Percentiles rank a stretch among this genome's conserved stretches.
Conservation (phyloP, 2,113 vertebrate species). For the Psammodynastes pulverulentus region DNA sequence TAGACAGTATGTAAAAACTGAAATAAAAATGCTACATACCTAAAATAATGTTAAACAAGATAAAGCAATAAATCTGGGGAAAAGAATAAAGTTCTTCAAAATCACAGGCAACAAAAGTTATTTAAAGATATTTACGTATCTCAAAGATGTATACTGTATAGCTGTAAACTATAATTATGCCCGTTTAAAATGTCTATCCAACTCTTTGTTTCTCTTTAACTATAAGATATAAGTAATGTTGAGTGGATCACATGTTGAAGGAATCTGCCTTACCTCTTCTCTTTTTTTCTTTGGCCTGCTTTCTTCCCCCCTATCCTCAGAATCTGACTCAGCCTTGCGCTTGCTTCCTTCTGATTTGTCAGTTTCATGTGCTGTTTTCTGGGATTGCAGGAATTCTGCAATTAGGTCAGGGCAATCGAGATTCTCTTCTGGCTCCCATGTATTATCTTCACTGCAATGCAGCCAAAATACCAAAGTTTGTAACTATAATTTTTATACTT, state of each 20-base stretch:
- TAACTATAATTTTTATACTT: background rate
- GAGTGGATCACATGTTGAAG: too few species aligned
- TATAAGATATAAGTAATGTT: background rate
- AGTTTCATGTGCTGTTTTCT: constrained; percentile 84
- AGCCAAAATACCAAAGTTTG: background rate
- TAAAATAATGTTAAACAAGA: background rate
- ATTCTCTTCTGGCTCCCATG: constrained; percentile 98
- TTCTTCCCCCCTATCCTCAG: constrained; percentile 83
- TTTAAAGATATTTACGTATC: background rate
- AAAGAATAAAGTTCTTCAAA: background rate
- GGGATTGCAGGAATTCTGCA: constrained; percentile 91
- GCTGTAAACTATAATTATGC: background rate
- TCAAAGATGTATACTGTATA: background rate
- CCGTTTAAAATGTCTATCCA: background rate
- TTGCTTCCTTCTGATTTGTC: constrained; percentile 82
- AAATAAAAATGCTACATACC: background rate
- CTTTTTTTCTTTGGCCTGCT: constrained; percentile 95
- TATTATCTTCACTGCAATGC: constrained; percentile 89
- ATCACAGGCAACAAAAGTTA: background rate
- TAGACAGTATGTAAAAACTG: background rate
- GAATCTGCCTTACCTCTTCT: constrained; percentile 79
- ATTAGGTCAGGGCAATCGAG: constrained; percentile 96
- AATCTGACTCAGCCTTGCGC: constrained; percentile 84
- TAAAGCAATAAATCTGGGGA: background rate
- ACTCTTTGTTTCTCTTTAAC: background rate